Percentiles rank a stretch among this genome's conserved stretches.
Evolutionary conservation across 2,797 vertebrate genomes (phyloP).

Genomic region (Aplochiton taeniatus): DNA sequence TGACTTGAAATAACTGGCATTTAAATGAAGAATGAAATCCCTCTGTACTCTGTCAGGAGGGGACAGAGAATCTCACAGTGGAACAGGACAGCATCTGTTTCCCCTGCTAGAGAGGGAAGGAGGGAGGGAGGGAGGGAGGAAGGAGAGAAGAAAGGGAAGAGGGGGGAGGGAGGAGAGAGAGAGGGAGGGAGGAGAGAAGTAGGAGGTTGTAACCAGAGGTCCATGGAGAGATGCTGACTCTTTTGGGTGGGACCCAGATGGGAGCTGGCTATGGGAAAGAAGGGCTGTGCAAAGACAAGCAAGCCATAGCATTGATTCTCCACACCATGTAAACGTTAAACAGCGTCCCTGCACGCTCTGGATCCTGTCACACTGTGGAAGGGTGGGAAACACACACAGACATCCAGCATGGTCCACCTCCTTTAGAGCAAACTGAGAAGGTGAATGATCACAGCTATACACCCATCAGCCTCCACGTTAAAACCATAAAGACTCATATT

Average conservation of each 20-base stretch:
- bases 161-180: neutral
- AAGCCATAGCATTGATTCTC: conserved; percentile 53
- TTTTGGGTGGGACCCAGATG: no score
- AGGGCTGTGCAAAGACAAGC: neutral
- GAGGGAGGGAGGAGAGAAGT: neutral
- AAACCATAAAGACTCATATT: no score
- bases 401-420: no score
- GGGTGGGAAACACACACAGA: neutral
- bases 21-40: no score
- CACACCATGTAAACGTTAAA: conserved; percentile 44
- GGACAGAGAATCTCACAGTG: conserved; percentile 28
- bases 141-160: neutral
- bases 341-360: conserved; percentile 43
- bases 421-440: no score
- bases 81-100: no score
- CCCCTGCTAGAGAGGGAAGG: no score
- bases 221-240: neutral
- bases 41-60: no score
- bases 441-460: no score
- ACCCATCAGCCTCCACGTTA: no score
- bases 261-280: neutral
- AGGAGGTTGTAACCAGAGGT: neutral
- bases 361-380: conserved; percentile 39
- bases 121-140: neutral
- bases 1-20: no score